Evolutionary conservation across 2,113 vertebrate species (phyloP), one percentile per base, ranked within the genome.

Genomic region (Amia ocellicauda): DNA sequence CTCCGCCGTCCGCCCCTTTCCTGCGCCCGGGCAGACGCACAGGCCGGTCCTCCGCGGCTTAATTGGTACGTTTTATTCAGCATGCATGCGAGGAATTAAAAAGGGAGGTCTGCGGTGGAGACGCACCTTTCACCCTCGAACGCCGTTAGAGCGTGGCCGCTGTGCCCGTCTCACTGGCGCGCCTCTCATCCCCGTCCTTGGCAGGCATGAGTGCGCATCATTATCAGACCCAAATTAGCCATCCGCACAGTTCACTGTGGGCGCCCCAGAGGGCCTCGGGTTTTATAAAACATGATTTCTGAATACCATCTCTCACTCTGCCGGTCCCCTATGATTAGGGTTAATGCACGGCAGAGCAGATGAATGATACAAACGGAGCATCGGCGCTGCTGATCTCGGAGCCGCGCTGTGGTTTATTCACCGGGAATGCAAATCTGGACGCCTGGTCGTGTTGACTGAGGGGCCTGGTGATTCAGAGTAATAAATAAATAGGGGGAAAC

Each of bases 391-490:
- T 79, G 86, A 83, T 87, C 79, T 74, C 74, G 63, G 63, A 75
- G 80, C 78, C 72, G 68, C 78, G 76, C 79, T 74, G 68, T 83
- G 76, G 83, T 86, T 85, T 87, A 87, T 85, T 83, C 73, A 74
- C 73, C n/a, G 74, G 80, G 80, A 82, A 83, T 83, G 83, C 76
- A 81, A 86, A 86, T 87, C 77, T 77, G 73, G 78, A 71, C 78
- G 78, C 76, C 76, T 71, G 74, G 77, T 71, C 77, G 81, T 85
- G 81, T 85, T 85, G 83, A 83, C 80, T 70, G n/a, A 74, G 79
- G 80, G 81, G 82, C 74, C 75, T 81, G 79, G 80, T 82, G 82
- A 83, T 78, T 83, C 78, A 19, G 36, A 47, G 14, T 19, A 13
- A n/a, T 22, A 20, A 3, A 56, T 9, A 53, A 11, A 57, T 17